These are phyloP conservation scores for Stercorarius parasiticus DNA, from an alignment of 2,113 vertebrate species.

Conservation along the genomic window DNA sequence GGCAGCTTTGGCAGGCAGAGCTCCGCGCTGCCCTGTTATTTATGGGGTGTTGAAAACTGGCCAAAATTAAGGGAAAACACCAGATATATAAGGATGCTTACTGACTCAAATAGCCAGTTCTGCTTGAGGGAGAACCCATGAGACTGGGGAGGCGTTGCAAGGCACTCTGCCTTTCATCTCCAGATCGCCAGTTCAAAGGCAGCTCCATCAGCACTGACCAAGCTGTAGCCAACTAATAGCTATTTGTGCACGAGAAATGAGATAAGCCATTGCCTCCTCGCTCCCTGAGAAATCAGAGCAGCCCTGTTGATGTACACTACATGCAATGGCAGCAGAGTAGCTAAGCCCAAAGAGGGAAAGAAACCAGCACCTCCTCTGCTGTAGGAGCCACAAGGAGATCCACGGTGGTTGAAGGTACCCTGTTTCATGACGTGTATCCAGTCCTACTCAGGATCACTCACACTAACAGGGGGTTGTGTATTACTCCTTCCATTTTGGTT, in stretches of 20 bases:
- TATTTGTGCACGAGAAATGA: neutral
- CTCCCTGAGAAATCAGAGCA: neutral
- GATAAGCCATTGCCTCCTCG: neutral
- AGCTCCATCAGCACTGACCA: neutral
- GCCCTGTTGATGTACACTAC: rapidly evolving
- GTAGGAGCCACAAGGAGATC: neutral
- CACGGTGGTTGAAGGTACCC: neutral
- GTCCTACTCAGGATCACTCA: neutral
- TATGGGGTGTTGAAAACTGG: neutral
- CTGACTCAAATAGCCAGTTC: neutral
- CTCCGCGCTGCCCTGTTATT: neutral
- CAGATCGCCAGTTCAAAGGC: neutral
- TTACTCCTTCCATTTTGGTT: neutral
- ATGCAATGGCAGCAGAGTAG: neutral
- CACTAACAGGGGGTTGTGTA: rapidly evolving
- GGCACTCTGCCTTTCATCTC: neutral
- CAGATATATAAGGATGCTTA: neutral
- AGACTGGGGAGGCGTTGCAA: neutral
- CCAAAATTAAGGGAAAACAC: neutral
- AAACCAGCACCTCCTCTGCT: neutral
- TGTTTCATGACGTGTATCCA: neutral
- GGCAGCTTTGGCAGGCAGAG: neutral
- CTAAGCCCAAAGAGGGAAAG: neutral
- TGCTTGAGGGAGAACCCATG: neutral
- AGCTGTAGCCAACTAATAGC: neutral